Conservation (phyloP, 2,888 invertebrate species). For the Leptinotarsa juncta region DNA sequence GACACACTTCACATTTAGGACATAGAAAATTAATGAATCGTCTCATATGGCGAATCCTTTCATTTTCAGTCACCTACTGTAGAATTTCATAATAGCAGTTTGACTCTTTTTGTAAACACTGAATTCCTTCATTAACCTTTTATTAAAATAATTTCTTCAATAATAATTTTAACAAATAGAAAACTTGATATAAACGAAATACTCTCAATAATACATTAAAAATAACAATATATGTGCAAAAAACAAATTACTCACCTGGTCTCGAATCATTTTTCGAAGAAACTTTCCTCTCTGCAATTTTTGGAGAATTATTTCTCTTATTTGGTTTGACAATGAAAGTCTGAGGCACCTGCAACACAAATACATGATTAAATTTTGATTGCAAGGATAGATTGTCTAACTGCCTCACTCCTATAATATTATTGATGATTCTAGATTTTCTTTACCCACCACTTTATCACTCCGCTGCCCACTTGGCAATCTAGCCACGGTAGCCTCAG, state of each 20-base stretch:
- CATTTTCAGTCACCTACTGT: too few relatives aligned
- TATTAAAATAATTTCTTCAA: too few relatives aligned
- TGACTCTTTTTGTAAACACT: too few relatives aligned
- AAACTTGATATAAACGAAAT: not conserved
- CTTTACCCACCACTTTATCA: slow-evolving; percentile 75
- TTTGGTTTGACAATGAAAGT: slow-evolving; percentile 70
- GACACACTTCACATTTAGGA: too few relatives aligned
- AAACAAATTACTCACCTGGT: slow-evolving; percentile 55
- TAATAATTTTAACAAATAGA: not conserved
- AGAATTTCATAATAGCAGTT: too few relatives aligned
- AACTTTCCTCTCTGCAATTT: slow-evolving; percentile 68
- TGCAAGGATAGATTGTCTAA: not conserved
- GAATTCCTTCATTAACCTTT: too few relatives aligned
- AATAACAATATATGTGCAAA: too few relatives aligned
- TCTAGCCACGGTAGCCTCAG: slow-evolving; percentile 84
- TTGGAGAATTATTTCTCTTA: slow-evolving; percentile 75
- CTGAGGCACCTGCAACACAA: slow-evolving; percentile 67
- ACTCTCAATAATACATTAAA: too few relatives aligned
- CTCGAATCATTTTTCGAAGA: slow-evolving; percentile 60
- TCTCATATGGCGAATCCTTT: too few relatives aligned
- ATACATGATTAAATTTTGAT: slow-evolving; percentile 32
- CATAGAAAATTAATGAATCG: too few relatives aligned
- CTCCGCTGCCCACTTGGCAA: slow-evolving; percentile 88
- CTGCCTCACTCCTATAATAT: too few relatives aligned
- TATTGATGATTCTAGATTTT: not conserved